A percentile compares a stretch with the other conserved stretches of the same genome.
phyloP scores from a whole-genome alignment of 2,888 invertebrate genomes.

The Noctuana brunneofusca region DNA sequence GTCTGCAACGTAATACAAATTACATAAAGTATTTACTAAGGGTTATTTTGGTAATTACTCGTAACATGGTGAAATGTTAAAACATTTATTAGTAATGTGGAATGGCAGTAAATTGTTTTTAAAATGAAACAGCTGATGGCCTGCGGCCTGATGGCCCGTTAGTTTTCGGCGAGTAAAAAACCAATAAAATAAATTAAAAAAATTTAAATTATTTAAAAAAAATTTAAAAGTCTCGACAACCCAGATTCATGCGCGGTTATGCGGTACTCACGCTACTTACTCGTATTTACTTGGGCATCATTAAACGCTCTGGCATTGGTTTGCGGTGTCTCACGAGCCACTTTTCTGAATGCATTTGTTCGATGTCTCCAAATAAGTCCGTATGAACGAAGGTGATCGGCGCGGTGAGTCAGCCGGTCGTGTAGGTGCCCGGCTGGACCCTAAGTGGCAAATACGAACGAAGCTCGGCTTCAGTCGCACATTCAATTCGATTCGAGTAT shows the following conservation, averaged over 20 bases:
- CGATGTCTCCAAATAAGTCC: constrained; percentile 80
- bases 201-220: too few species aligned
- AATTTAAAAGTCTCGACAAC: constrained; percentile 1
- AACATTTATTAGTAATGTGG: too few species aligned
- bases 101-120: too few species aligned
- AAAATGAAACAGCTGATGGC: too few species aligned
- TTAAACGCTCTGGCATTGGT: constrained; percentile 56
- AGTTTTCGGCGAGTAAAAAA: too few species aligned
- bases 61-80: constrained; percentile 9
- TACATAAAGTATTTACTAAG: constrained; percentile 20
- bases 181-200: too few species aligned
- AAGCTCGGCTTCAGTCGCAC: constrained; percentile 54
- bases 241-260: constrained; percentile 12
- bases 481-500: constrained; percentile 51
- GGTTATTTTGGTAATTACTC: constrained; percentile 6
- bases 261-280: not conserved
- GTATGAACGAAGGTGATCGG: constrained; percentile 76
- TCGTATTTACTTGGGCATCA: constrained; percentile 28
- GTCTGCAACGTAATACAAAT: constrained; percentile 52
- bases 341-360: constrained; percentile 63
- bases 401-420: constrained; percentile 63
- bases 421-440: constrained; percentile 62
- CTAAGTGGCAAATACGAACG: constrained; percentile 50
- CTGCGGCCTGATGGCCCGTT: too few species aligned
- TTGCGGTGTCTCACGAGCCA: constrained; percentile 53